Evolutionary conservation across 2,888 invertebrate genomes (phyloP), one percentile per base, ranked within the genome.

Genomic region (Allolobophora icterica): DNA sequence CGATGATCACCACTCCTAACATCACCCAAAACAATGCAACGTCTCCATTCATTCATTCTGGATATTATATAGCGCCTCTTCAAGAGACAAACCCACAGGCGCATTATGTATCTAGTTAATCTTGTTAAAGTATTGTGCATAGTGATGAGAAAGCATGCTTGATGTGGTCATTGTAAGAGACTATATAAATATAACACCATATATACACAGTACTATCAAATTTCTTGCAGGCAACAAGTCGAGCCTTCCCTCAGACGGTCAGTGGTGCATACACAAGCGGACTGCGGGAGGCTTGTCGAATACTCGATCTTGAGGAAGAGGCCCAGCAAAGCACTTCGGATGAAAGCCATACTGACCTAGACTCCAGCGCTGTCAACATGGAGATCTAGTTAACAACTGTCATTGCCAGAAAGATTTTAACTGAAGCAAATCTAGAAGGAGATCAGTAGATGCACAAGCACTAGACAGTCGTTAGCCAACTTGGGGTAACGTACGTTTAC

Each of bases 261-360:
- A 94, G 95, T 3, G 96, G 96, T 42, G 96, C 96, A 1, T 96
- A 95, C 93, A 92, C 96, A 89, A 95, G 95, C 92, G 96, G 96
- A 24, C 92, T 96, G 4, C 93, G 96, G 40, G 96, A 96, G 92
- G 95, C 96, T 0, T 92, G 93, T 91, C 94, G 94, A 91, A 94
- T 95, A 24, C 90, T 93, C 40, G 71, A 91, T 15, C 71, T 91
- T 24, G 52, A 83, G 35, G 91, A 91, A 33, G 87, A 87, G 21
- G 87, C 34, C 35, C 87, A 87, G 19, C 87, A 87, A n/a, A 6
- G n/a, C 17, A 1, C n/a, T 1, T 71, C 11, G 11, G 71, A 71
- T 13, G 71, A 71, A 71, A n/a, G 71, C n/a, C n/a, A 8, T n/a
- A n/a, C 30, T n/a, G n/a, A n/a, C 1, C 71, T n/a, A n/a, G 30